phyloP scores from a whole-genome alignment of 2,797 vertebrate genomes.

The Clarias platycephalus region DNA sequence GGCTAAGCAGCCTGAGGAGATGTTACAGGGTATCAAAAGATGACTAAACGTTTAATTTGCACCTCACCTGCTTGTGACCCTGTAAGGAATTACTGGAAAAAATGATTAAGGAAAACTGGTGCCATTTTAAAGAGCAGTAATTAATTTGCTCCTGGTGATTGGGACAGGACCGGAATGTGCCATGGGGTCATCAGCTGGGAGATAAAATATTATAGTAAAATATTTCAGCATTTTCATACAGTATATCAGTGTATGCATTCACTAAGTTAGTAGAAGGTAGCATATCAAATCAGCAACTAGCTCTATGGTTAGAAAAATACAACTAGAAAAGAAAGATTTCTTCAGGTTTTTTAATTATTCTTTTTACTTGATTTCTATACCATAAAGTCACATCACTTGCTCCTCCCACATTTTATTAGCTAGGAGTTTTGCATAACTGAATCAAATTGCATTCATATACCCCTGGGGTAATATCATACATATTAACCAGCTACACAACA shows the following conservation, averaged over 20 bases:
- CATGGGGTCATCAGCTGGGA: background rate
- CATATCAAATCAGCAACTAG: background rate
- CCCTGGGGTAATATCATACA: background rate
- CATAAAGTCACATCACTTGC: background rate
- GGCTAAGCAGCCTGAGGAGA: slow-evolving; percentile 30
- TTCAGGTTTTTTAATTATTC: too few relatives aligned
- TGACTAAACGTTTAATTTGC: slow-evolving; percentile 19
- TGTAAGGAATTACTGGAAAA: background rate
- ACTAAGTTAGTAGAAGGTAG: background rate
- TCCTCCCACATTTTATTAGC: background rate
- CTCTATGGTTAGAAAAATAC: background rate
- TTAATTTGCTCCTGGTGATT: background rate
- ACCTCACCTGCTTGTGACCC: slow-evolving; percentile 27
- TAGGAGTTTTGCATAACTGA: background rate
- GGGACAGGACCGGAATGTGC: background rate
- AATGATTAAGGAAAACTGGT: background rate
- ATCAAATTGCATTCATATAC: background rate
- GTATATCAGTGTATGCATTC: background rate
- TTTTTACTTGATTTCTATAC: background rate
- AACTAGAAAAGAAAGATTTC: background rate
- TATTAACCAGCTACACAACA: background rate
- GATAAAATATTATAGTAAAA: background rate
- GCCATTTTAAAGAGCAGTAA: background rate
- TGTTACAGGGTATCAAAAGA: slow-evolving; percentile 17
- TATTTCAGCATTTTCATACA: too few relatives aligned